Conservation (phyloP, 2,113 vertebrate genomes). For the Dolichotis patagonum region DNA sequence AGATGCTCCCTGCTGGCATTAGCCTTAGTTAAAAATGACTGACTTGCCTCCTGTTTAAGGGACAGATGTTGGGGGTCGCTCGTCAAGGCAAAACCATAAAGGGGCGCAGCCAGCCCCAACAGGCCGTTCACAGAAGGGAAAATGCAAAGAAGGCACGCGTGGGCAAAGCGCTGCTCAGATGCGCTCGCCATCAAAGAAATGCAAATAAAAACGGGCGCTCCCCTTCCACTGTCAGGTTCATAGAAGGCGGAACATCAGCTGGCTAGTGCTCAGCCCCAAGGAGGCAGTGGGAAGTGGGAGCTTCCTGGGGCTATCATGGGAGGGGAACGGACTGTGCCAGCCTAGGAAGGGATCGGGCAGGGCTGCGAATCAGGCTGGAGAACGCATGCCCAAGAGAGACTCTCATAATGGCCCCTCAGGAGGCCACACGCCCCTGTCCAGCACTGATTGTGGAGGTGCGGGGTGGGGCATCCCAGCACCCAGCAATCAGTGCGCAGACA, state of each 20-base stretch:
- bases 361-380: neutral
- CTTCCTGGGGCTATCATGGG: rapidly evolving
- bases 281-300: neutral
- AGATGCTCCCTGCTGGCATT: neutral
- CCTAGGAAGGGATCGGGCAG: neutral
- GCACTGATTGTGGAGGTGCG: neutral
- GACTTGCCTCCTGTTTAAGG: neutral
- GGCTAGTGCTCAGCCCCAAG: rapidly evolving
- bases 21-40: neutral
- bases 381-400: rapidly evolving
- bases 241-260: neutral
- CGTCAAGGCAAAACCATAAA: neutral
- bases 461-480: rapidly evolving
- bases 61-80: neutral
- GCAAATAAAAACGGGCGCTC: too few species aligned
- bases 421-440: neutral
- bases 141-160: rapidly evolving
- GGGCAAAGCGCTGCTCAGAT: neutral
- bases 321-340: rapidly evolving
- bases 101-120: neutral
- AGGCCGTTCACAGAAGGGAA: neutral
- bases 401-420: too few species aligned
- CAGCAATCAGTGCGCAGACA: rapidly evolving
- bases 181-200: too few species aligned
- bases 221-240: neutral